phyloP scores from a whole-genome alignment of 1,140 invertebrate species.

The Aphelenchoides fujianensis region DNA sequence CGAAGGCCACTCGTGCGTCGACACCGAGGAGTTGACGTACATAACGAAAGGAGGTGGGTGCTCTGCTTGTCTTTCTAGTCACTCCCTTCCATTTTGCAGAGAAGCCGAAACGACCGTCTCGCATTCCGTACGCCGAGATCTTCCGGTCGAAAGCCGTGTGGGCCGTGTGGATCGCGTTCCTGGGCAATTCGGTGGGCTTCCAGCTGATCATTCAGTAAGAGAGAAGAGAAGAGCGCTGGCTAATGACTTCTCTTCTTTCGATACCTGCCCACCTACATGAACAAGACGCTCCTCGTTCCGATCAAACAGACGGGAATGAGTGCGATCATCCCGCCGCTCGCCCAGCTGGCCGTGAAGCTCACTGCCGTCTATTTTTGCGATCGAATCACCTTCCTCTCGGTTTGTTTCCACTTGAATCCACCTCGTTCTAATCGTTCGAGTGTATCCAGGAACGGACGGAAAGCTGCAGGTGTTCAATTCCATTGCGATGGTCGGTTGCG shows the following conservation, averaged over 20 bases:
- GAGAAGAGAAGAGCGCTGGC: not conserved
- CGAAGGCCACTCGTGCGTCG: slow-evolving; percentile 29
- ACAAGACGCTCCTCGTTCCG: slow-evolving; percentile 43
- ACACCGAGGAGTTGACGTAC: slow-evolving; percentile 19
- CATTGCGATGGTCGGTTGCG: slow-evolving; percentile 45
- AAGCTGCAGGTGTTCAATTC: slow-evolving; percentile 50
- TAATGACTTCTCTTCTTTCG: slow-evolving; percentile 16
- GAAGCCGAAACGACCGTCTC: slow-evolving; percentile 25
- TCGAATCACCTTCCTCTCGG: slow-evolving; percentile 33
- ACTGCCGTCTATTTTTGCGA: slow-evolving; percentile 36
- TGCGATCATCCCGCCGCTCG: slow-evolving; percentile 44
- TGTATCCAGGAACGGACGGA: slow-evolving; percentile 26
- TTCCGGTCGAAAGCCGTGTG: slow-evolving; percentile 41
- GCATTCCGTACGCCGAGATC: slow-evolving; percentile 30
- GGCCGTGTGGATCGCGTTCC: slow-evolving; percentile 54
- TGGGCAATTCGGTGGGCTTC: slow-evolving; percentile 50
- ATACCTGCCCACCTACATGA: slow-evolving; percentile 42
- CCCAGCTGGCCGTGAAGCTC: slow-evolving; percentile 41
- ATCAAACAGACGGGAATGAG: slow-evolving; percentile 40
- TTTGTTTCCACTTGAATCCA: slow-evolving; percentile 33
- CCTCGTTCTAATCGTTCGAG: slow-evolving; percentile 21
- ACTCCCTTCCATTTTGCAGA: no score
- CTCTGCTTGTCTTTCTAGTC: slow-evolving; percentile 8
- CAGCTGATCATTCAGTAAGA: slow-evolving; percentile 49
- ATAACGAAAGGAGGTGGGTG: slow-evolving; percentile 33